Evolutionary conservation across 2,888 invertebrate genomes (phyloP).

Genomic region (Melanchra persicariae): DNA sequence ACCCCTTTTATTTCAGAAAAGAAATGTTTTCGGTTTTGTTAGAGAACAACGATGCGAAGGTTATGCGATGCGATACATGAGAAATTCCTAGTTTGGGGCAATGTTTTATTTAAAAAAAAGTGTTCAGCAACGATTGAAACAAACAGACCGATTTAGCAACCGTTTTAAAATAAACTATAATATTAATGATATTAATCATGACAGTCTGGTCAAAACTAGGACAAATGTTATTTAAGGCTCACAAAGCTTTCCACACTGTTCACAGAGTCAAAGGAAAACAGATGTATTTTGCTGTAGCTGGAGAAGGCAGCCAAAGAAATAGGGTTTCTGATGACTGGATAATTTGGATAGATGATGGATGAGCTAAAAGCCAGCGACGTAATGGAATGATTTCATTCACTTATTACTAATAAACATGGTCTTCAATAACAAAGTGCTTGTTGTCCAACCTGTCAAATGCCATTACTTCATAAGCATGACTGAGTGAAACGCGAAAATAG

Average conservation of each 20-base stretch:
- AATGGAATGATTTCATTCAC: constrained; percentile 29
- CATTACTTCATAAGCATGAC: constrained; percentile 33
- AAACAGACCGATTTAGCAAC: constrained; percentile 10
- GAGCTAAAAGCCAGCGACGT: constrained; percentile 9
- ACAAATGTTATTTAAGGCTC: constrained; percentile 32
- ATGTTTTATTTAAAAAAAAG: too few species aligned
- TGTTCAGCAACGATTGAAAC: neutral
- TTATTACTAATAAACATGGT: constrained; percentile 25
- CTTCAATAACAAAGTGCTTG: constrained; percentile 40
- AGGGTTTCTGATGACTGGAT: constrained; percentile 5
- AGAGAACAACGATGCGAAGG: neutral
- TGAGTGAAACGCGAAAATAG: constrained; percentile 40
- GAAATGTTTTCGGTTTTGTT: neutral
- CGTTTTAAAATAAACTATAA: constrained; percentile 25
- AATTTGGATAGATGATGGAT: neutral
- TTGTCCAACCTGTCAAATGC: constrained; percentile 27
- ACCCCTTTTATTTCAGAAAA: constrained; percentile 1
- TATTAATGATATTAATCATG: constrained; percentile 10
- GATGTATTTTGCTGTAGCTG: constrained; percentile 20
- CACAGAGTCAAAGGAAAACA: constrained; percentile 10
- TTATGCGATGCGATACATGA: too few species aligned
- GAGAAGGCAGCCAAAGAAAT: constrained; percentile 12
- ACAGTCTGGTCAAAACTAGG: constrained; percentile 28
- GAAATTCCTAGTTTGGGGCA: too few species aligned
- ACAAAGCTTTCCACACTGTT: neutral